Conservation (phyloP, 2,888 invertebrate species). For the Osedax fenrisi region DNA sequence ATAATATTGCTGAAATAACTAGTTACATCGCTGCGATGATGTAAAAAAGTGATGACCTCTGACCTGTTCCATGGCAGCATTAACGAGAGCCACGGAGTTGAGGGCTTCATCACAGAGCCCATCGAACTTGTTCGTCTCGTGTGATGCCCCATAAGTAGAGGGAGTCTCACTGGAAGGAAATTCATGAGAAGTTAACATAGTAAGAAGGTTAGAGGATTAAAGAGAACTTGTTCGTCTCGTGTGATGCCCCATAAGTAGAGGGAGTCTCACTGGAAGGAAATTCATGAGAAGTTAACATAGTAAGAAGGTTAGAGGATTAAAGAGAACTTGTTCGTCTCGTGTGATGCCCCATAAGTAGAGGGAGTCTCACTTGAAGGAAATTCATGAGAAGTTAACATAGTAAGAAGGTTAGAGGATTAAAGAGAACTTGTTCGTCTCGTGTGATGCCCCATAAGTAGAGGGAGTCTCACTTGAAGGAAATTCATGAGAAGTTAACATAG, state of each 20-base stretch:
- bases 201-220: no score
- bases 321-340: slow-evolving; percentile 48
- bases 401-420: no score
- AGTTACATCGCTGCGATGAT: no score
- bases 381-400: no score
- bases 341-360: not conserved
- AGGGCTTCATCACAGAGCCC: slow-evolving; percentile 47
- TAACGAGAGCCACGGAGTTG: slow-evolving; percentile 44
- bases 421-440: slow-evolving; percentile 48
- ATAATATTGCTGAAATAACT: no score
- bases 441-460: not conserved
- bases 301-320: no score
- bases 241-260: not conserved
- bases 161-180: not conserved
- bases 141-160: not conserved
- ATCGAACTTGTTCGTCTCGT: slow-evolving; percentile 48
- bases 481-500: no score
- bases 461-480: not conserved
- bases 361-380: not conserved
- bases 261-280: not conserved
- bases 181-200: no score
- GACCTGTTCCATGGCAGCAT: slow-evolving; percentile 46
- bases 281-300: no score
- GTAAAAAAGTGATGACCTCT: no score
- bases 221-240: slow-evolving; percentile 48